Percentiles rank a stretch among this genome's conserved stretches.
These are phyloP conservation scores for Metallyticus violacea DNA, from an alignment of 2,888 invertebrate species.

Conservation along the genomic window DNA sequence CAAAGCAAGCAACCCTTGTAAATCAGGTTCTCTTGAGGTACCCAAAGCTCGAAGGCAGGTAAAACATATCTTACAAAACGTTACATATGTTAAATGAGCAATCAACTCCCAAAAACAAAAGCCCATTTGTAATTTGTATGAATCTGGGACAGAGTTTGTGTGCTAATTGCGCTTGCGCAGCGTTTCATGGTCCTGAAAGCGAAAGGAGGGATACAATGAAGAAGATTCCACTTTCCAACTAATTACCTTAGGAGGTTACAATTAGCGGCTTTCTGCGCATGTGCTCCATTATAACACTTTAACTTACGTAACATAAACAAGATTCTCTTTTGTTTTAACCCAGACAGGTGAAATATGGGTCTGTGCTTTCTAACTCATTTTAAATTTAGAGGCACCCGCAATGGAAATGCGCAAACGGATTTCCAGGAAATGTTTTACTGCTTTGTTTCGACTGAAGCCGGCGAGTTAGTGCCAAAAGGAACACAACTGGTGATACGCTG, in stretches of 20 bases:
- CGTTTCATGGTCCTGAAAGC: not conserved
- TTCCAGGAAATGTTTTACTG: not conserved
- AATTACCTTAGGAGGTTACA: conserved; percentile 13
- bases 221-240: conserved; percentile 1
- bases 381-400: not conserved
- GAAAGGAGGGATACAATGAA: not conserved
- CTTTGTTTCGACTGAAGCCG: no score
- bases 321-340: not conserved
- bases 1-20: no score
- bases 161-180: not conserved
- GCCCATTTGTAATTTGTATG: not conserved
- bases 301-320: not conserved
- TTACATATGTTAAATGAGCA: not conserved
- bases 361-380: not conserved
- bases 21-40: no score
- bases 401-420: not conserved
- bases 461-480: no score
- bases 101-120: not conserved
- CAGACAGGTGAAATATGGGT: not conserved
- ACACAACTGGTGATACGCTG: no score
- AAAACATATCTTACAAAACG: no score
- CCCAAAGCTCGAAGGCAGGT: no score
- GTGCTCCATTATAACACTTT: not conserved
- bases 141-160: not conserved
- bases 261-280: not conserved